Conservation (phyloP, 2,888 invertebrate genomes). For the Fissipunctia ypsillon region DNA sequence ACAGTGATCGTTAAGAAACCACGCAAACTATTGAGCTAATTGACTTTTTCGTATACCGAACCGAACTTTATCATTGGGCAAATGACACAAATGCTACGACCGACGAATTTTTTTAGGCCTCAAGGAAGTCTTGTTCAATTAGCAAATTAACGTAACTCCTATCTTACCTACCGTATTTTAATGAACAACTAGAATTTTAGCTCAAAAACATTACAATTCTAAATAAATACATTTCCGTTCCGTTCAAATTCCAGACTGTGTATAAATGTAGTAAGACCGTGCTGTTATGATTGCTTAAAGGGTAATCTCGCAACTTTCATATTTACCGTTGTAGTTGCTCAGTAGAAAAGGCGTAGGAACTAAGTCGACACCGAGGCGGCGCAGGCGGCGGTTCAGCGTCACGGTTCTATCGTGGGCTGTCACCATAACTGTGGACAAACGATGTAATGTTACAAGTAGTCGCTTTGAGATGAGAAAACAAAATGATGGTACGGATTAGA, state of each 20-base stretch:
- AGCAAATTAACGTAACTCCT: not conserved
- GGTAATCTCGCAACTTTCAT: slow-evolving; percentile 82
- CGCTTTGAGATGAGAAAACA: not conserved
- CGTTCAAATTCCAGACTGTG: slow-evolving; percentile 43
- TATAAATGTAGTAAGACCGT: not conserved
- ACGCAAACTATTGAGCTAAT: slow-evolving; percentile 19
- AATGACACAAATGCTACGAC: not conserved
- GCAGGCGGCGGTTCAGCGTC: slow-evolving; percentile 77
- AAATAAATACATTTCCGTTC: slow-evolving; percentile 20
- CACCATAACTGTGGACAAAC: slow-evolving; percentile 53
- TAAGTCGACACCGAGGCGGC: slow-evolving; percentile 81
- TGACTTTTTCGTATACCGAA: slow-evolving; percentile 18
- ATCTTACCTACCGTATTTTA: not conserved
- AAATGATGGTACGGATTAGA: not conserved
- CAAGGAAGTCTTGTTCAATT: not conserved
- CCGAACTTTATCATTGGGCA: not conserved
- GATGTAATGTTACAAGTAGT: not conserved
- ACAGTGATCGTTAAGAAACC: slow-evolving; percentile 8
- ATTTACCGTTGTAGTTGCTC: slow-evolving; percentile 85
- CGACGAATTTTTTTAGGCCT: not conserved
- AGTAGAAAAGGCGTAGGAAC: slow-evolving; percentile 89
- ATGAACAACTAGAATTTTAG: slow-evolving; percentile 6
- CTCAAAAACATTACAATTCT: slow-evolving; percentile 13
- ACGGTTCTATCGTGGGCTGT: slow-evolving; percentile 72
- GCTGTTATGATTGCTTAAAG: slow-evolving; percentile 64